phyloP scores from a whole-genome alignment of 1,140 invertebrate species.

The Bombus haemorrhoidalis region DNA sequence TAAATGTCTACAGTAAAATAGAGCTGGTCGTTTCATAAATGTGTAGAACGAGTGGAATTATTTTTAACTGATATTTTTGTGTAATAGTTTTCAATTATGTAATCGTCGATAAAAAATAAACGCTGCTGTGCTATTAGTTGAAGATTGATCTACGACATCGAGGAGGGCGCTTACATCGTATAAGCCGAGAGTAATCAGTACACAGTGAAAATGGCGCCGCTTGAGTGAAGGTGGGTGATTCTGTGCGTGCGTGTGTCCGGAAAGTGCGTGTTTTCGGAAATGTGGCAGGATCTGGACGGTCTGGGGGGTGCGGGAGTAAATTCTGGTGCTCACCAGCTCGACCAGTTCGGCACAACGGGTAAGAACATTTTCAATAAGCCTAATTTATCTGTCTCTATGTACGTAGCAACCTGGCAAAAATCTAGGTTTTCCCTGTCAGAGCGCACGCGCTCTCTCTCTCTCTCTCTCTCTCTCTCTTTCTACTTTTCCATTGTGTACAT shows the following conservation, averaged over 20 bases:
- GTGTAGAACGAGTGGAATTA: neutral
- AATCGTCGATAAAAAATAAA: neutral
- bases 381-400: neutral
- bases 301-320: conserved; percentile 75
- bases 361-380: conserved; percentile 45
- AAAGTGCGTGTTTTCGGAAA: conserved; percentile 73
- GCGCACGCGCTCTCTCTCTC: conserved; percentile 57
- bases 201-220: conserved; percentile 78
- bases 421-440: conserved; percentile 36
- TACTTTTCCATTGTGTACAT: conserved; percentile 38
- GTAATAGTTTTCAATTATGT: neutral
- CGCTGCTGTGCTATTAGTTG: neutral
- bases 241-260: conserved; percentile 69
- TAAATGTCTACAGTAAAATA: neutral
- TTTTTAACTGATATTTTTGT: neutral
- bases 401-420: conserved; percentile 19
- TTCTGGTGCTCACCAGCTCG: conserved; percentile 77
- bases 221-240: conserved; percentile 75
- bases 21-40: neutral
- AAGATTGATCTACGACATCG: neutral
- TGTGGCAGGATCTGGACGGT: conserved; percentile 80
- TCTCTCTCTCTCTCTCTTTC: neutral
- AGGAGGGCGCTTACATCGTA: conserved; percentile 24
- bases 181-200: conserved; percentile 20
- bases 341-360: conserved; percentile 79